A percentile compares a stretch with the other conserved stretches of the same genome.
These are phyloP conservation scores for Numenius phaeopus DNA, from an alignment of 2,797 vertebrate genomes.

Conservation along the genomic window DNA sequence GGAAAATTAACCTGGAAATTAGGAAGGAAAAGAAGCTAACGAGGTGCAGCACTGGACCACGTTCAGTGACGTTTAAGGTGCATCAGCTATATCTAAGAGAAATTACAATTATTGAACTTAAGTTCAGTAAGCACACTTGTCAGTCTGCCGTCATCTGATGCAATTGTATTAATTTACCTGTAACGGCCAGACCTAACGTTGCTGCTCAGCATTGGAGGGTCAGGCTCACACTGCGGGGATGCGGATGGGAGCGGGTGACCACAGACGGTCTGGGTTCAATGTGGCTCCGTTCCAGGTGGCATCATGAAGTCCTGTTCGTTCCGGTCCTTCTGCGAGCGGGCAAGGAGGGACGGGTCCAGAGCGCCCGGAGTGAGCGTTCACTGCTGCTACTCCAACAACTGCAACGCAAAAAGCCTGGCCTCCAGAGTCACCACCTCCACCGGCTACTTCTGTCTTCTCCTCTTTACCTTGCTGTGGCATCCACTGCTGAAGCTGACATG, in stretches of 20 bases:
- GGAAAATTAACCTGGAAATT: not conserved
- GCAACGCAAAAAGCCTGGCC: conserved; percentile 82
- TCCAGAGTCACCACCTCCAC: conserved; percentile 46
- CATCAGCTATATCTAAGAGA: not conserved
- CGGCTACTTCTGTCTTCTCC: conserved; percentile 73
- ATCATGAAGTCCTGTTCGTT: conserved; percentile 93
- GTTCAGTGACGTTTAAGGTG: not conserved
- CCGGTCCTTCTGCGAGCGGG: conserved; percentile 91
- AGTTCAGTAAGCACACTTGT: not conserved
- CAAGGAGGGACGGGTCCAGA: conserved; percentile 85
- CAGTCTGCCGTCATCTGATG: not conserved
- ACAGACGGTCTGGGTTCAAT: not conserved
- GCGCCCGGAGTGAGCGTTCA: conserved; percentile 86
- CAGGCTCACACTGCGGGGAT: not conserved
- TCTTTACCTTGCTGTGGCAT: conserved; percentile 66
- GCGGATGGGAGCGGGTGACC: not conserved
- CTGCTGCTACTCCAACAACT: conserved; percentile 90
- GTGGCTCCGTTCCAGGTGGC: conserved; percentile 79
- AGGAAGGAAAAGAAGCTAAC: not conserved
- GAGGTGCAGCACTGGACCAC: not conserved
- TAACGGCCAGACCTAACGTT: accelerated
- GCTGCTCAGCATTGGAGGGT: not conserved
- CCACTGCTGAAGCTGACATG: conserved; percentile 55
- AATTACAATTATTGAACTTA: not conserved
- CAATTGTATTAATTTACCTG: accelerated